phyloP scores from a whole-genome alignment of 2,888 invertebrate species.

The Agrotis segetum region DNA sequence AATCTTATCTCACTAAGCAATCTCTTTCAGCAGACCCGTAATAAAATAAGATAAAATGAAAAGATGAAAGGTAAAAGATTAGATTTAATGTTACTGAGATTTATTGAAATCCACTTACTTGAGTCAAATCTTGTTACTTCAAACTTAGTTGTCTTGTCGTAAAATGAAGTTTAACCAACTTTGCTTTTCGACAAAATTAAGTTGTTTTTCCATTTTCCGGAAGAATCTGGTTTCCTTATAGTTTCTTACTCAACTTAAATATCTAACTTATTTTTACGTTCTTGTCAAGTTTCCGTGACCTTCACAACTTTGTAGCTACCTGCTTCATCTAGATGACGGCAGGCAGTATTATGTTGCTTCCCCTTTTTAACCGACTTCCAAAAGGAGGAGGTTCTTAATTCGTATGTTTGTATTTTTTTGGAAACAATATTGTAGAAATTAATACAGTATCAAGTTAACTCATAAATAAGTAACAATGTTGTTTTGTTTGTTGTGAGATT shows the following conservation, averaged over 20 bases:
- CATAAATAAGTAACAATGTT: no score
- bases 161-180: not conserved
- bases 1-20: no score
- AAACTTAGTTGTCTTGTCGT: not conserved
- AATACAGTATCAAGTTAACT: no score
- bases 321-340: conserved; percentile 5
- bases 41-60: not conserved
- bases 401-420: no score
- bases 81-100: not conserved
- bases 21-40: no score
- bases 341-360: not conserved
- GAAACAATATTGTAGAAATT: not conserved
- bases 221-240: not conserved
- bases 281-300: not conserved
- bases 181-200: not conserved
- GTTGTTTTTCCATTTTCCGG: not conserved
- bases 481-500: no score
- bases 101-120: not conserved
- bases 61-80: not conserved
- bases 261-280: not conserved
- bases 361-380: no score
- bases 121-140: not conserved
- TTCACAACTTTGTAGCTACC: not conserved
- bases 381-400: no score
- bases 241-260: not conserved